Evolutionary conservation across 2,888 invertebrate genomes (phyloP), one percentile per base, ranked within the genome.

Genomic region (Aphidoletes aphidimyza): DNA sequence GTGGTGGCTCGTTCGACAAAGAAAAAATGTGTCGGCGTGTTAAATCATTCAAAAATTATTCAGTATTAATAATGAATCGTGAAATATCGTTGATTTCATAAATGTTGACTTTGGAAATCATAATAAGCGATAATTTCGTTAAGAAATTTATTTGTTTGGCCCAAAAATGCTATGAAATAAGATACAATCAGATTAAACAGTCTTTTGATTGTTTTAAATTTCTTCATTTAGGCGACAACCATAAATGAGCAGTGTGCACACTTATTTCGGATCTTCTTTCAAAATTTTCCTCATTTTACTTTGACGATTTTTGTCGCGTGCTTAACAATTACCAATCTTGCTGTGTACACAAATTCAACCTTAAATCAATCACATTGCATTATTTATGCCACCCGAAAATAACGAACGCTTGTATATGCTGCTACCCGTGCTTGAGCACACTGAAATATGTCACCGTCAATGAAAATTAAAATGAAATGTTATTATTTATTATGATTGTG

Each of bases 41-140:
- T 69, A 30, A 69, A 69, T 26, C 69, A 69, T 69, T 69, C 69
- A 69, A 69, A n/a, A 69, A 69, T 69, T 69, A 69, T 69, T 69
- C 69, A 69, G 30, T 30, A 69, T 69, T 69, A 69, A 69, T 69
- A 69, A 69, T 69, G 69, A 69, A 69, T 30, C 69, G 30, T 69
- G 69, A 69, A 69, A 69, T 69, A 69, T 69, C n/a, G 69, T 69
- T 69, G 69, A 69, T 69, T 69, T 69, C 69, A 69, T 69, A 69
- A 69, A 69, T 69, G 26, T n/a, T 14, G 14, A 30, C 9, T 69
- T 30, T 69, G 26, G 69, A 2, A 14, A 69, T 69, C 17, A 26
- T 26, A 42, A 14, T 14, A 34, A 69, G 30, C 69, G 30, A 69
- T 69, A 30, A 69, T 54, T 69, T 69, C 69, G 30, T 69, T 69